A percentile compares a stretch with the other conserved stretches of the same genome.
Conservation (phyloP, 2,113 vertebrate genomes). For the Silurus glanis region DNA sequence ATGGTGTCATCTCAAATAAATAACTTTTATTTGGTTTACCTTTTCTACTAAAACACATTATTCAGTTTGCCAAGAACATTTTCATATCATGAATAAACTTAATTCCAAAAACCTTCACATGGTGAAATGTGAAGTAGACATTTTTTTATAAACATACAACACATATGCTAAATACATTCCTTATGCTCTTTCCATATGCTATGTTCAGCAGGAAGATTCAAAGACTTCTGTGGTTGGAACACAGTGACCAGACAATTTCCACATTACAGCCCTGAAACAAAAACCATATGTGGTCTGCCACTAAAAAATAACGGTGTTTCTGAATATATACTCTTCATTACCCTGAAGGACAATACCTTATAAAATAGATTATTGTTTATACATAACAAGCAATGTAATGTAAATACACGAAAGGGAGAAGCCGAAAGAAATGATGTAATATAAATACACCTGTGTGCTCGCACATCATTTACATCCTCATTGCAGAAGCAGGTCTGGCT, state of each 20-base stretch:
- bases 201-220: background rate
- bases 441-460: background rate
- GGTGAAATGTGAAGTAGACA: background rate
- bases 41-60: background rate
- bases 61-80: background rate
- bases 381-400: background rate
- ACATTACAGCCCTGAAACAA: background rate
- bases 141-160: too few relatives aligned
- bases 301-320: background rate
- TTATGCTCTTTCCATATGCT: background rate
- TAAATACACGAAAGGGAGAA: background rate
- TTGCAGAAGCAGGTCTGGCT: background rate
- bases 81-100: background rate
- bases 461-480: background rate
- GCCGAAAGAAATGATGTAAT: too few relatives aligned
- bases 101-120: background rate
- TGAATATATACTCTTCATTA: background rate
- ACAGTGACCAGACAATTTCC: background rate
- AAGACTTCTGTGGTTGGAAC: background rate
- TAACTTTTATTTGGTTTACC: background rate
- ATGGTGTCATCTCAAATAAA: slow-evolving; percentile 9
- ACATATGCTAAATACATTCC: background rate
- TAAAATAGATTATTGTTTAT: background rate
- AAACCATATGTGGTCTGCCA: background rate
- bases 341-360: background rate